Base-by-base conservation (phyloP, 2,113 vertebrate species). In the Equus quagga region DNA sequence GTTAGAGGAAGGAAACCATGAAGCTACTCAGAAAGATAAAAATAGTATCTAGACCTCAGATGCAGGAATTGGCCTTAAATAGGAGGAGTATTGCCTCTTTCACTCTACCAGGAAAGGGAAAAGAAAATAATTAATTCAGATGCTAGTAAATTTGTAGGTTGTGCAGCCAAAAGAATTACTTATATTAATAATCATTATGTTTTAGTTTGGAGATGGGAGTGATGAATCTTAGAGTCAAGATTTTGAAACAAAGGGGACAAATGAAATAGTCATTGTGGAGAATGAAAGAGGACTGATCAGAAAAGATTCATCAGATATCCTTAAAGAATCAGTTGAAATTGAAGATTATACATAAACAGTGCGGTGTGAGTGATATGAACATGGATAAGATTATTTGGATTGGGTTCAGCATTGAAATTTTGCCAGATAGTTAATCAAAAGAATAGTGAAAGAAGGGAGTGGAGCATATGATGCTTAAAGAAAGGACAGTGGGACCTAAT, bases 251-350 rank as follows among this genome's bases (percentile, higher is more conserved):
- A 49, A 91, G 21, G 26, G 6, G 1, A 44, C 58, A 89, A 84
- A 89, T 44, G 51, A 79, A 85, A 73, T 36, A n/a, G 23, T 86
- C 17, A 60, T 73, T 85, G 2, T 60, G 4, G 33, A 85, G 49
- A 90, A 54, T 31, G 54, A 91, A 85, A 62, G 60, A 44, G 28
- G 80, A 85, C 36, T 73, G 15, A 73, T 89, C 31, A 85, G 70
- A 69, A 75, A 78, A 92, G 64, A 73, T 56, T 58, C 51, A n/a
- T 93, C 19, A 85, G 17, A 70, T 6, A 64, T 93, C 36, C 65
- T 95, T 89, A n/a, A 91, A 87, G 46, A 95, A 65, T 95, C 21
- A 31, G 1, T 54, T 89, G 73, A 93, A 92, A 80, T 51, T 51
- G 46, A 76, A 73, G 51, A 73, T 80, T 19, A 13, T 58, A 24